Percentiles rank a stretch among this genome's conserved stretches.
phyloP scores from a whole-genome alignment of 2,888 invertebrate genomes.

The Hylaea fasciaria region DNA sequence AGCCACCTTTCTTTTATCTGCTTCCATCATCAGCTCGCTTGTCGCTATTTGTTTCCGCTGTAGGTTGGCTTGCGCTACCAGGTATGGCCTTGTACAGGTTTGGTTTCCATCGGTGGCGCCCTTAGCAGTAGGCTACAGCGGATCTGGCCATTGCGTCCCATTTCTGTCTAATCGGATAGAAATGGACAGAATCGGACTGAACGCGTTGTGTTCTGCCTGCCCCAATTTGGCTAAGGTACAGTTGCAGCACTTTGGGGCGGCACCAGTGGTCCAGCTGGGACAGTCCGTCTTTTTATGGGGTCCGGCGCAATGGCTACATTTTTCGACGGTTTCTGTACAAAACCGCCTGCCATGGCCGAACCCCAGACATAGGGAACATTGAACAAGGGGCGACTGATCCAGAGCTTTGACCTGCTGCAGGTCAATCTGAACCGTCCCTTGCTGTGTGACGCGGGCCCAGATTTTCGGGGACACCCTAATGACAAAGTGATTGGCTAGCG shows the following conservation, averaged over 20 bases:
- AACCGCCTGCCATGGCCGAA: conserved; percentile 17
- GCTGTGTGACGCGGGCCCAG: conserved; percentile 13
- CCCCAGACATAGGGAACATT: conserved; percentile 10
- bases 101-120: too few species aligned
- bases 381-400: conserved; percentile 39
- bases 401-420: conserved; percentile 24
- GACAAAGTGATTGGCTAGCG: conserved; percentile 3
- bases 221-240: background rate
- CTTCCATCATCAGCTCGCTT: too few species aligned
- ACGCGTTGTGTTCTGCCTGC: background rate
- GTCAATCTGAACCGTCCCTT: conserved; percentile 34
- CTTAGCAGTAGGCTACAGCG: background rate
- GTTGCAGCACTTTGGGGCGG: conserved; percentile 1
- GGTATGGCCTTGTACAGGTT: too few species aligned
- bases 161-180: background rate
- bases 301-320: conserved; percentile 28
- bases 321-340: conserved; percentile 1
- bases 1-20: too few species aligned
- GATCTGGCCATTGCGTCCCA: background rate
- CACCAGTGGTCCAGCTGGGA: conserved; percentile 9
- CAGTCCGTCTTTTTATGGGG: conserved; percentile 17
- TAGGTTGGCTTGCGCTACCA: too few species aligned
- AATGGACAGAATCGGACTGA: too few species aligned
- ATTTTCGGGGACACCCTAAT: conserved; percentile 23
- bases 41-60: too few species aligned